Base-by-base conservation (phyloP, 1,140 invertebrate genomes). In the Heliconius nattereri region DNA sequence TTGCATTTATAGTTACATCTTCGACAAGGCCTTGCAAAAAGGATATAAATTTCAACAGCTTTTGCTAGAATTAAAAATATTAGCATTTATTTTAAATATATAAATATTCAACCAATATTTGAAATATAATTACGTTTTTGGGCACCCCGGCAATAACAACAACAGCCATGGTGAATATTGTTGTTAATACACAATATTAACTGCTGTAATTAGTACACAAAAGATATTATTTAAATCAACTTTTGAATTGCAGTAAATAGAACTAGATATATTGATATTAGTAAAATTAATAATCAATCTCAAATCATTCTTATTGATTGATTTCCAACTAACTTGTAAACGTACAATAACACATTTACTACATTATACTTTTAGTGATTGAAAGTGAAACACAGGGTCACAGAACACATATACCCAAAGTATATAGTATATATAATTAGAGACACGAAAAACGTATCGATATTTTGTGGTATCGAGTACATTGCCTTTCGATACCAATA, bases 131-230 rank as follows among this genome's bases (percentile, higher is more conserved):
- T 73, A 73, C 78, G 11, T 66, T 80, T 75, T 60, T 75, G 13
- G 78, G 78, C 9, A 80, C 32, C 40, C 78, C 78, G 45, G 40
- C 71, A 49, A 80, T 74, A 52, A 75, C 40, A 26, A 80, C 45
- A 71, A 52, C 71, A 26, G 37, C 37, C 71, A 73, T 73, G 35
- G 37, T 73, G 23, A 73, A 73, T 73, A 26, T 66, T 66, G 23
- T 66, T 40, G 13, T 40, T 40, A 40, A 13, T 66, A 66, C 23
- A 66, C 11, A 66, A 66, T 66, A 26, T 26, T 29, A 29, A 16
- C 23, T 26, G 60, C 26, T 11, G 26, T 29, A 1, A 66, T 16
- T 66, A 29, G 11, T 29, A 13, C 26, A 16, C 60, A 23, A 60
- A 45, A 16, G 40, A 57, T 8, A 8, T 1, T 23, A 6, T 23